Conservation (phyloP, 2,888 invertebrate species). For the Conus canariensis region DNA sequence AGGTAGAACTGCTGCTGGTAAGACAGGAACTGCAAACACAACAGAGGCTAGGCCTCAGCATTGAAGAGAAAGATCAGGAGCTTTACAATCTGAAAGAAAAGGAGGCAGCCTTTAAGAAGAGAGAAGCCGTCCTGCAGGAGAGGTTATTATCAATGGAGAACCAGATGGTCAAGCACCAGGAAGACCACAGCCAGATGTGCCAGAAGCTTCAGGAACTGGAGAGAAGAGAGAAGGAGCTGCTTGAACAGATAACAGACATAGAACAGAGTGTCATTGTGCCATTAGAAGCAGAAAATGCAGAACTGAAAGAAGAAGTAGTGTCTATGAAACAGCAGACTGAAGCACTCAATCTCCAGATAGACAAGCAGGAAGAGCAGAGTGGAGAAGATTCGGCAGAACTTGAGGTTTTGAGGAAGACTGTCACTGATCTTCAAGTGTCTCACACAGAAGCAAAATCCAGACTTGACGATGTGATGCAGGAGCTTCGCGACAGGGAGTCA, state of each 20-base stretch:
- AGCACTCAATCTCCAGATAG: slow-evolving; percentile 40
- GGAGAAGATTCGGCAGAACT: slow-evolving; percentile 43
- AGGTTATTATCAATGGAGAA: slow-evolving; percentile 16
- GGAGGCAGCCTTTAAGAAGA: slow-evolving; percentile 1
- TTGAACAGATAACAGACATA: slow-evolving; percentile 51
- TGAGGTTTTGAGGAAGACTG: slow-evolving; percentile 39
- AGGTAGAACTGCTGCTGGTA: neutral
- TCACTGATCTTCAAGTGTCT: slow-evolving; percentile 43
- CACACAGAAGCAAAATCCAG: slow-evolving; percentile 48
- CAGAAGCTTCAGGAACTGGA: slow-evolving; percentile 22
- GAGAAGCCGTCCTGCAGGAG: slow-evolving; percentile 17
- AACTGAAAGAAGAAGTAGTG: slow-evolving; percentile 50
- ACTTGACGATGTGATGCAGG: slow-evolving; percentile 36
- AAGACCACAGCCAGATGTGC: slow-evolving; percentile 34
- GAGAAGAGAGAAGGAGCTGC: slow-evolving; percentile 46
- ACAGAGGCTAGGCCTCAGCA: neutral
- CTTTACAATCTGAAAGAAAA: neutral
- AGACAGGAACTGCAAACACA: neutral
- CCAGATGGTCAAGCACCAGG: slow-evolving; percentile 14
- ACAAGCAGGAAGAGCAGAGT: slow-evolving; percentile 46
- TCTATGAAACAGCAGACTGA: slow-evolving; percentile 45
- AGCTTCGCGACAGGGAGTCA: slow-evolving; percentile 39
- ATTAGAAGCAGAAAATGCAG: slow-evolving; percentile 50
- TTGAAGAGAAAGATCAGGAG: neutral
- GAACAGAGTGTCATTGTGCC: slow-evolving; percentile 51